Conservation (phyloP, 1,140 invertebrate genomes). For the Ephestia elutella region DNA sequence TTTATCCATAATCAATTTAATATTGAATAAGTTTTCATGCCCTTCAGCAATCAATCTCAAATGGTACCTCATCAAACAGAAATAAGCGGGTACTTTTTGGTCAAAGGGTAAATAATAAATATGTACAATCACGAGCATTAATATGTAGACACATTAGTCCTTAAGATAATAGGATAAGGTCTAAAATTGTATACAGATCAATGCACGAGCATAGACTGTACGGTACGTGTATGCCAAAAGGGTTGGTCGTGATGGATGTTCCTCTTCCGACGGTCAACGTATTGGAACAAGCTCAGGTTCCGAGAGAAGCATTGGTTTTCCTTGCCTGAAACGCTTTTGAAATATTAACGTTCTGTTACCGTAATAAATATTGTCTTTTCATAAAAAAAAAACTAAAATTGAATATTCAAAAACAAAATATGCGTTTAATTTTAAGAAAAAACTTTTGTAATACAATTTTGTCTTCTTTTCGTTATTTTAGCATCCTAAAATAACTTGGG, state of each 20-base stretch:
- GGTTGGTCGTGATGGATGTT: background rate
- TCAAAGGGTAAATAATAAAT: conserved; percentile 3
- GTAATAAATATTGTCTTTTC: background rate
- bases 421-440: too few species aligned
- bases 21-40: background rate
- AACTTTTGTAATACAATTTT: too few species aligned
- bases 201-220: too few species aligned
- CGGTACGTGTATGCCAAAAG: background rate
- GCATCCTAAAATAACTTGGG: too few species aligned
- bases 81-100: background rate
- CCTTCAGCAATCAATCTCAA: background rate
- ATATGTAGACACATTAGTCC: too few species aligned
- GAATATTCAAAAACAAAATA: too few species aligned
- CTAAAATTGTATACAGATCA: too few species aligned
- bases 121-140: too few species aligned
- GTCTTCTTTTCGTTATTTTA: too few species aligned
- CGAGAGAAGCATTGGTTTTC: background rate
- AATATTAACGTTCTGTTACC: background rate
- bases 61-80: background rate
- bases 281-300: background rate
- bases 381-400: background rate
- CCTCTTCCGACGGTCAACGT: background rate
- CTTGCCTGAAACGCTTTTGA: background rate
- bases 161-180: too few species aligned
- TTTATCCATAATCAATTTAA: too few species aligned